Base-by-base conservation (phyloP, 2,113 vertebrate species). In the Indicator maculatus region DNA sequence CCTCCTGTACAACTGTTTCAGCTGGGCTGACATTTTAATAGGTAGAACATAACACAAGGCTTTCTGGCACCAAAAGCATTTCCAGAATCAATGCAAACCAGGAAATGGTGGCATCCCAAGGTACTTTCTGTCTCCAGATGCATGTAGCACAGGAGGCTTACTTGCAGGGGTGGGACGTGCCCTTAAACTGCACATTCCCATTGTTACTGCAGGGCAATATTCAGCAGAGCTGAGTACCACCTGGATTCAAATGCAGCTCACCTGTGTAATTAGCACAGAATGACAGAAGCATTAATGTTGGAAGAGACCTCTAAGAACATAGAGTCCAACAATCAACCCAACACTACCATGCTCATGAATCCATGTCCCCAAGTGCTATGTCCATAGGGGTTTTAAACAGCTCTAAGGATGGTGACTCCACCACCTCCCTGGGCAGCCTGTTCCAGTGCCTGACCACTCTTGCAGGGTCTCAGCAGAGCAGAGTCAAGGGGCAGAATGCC, bases 101-200 rank as follows among this genome's bases (percentile, higher is more conserved):
- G 6, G 12, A 90, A 69, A 70, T 7, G 6, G 5, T 56, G 21
- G 39, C 18, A 50, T 84, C 23, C n/a, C 15, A 28, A 19, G 19
- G 20, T 76, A 55, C 8, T 52, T 87, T 56, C 66, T 52, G 19
- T 18, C 17, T 83, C 64, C 74, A 85, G 56, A 31, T 61, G 61
- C 39, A 69, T 0, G 1, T 14, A 76, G 26, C 38, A 69, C 8
- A 59, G 26, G 17, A 6, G 2, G 2, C 28, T 64, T 11, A 14
- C 31, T 26, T 74, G 59, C 15, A 52, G 33, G 60, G 11, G 31
- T 4, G 11, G 82, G 61, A 31, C 45, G 28, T 75, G 36, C 73
- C 56, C 59, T 65, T 86, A 50, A 84, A 23, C 20, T 84, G 31
- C 23, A 60, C 17, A 45, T 73, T 72, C 16, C n/a, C 8, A 55